Base-by-base conservation (phyloP, 2,797 vertebrate genomes). In the Channa striata region DNA sequence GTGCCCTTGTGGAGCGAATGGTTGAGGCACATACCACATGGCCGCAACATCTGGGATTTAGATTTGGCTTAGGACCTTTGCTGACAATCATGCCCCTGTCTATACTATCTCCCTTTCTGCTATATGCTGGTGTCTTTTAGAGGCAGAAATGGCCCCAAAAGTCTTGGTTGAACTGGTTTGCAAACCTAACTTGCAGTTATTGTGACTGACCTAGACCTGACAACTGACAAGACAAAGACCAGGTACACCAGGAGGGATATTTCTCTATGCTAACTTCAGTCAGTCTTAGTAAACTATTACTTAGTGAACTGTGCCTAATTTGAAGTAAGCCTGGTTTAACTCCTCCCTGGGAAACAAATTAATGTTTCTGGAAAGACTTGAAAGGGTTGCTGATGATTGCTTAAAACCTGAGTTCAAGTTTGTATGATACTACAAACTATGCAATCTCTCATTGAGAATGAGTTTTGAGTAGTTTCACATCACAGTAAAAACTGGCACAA, bases 341-440 rank as follows among this genome's bases (percentile, higher is more conserved):
- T 51, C 36, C 46, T 63, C 43, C 69, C 37, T 66, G 42, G 17
- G 37, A 70, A 66, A 67, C 30, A 49, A 17, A 42, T 65, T 50
- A 30, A 69, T 16, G 54, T 59, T 57, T 68, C 12, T 43, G 59
- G 46, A 69, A 68, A 8, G 19, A 37, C 34, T 72, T 62, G 39
- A 67, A 51, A 61, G 44, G 23, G 46, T 33, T 72, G 75, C 81
- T 78, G 71, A 78, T 78, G 66, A 80, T 58, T 9, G 65, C 68
- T 11, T 72, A 56, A 72, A 87, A 83, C 84, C 89, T 89, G 89
- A 90, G 89, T 81, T 86, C n/a, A 72, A 68, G 70, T 84, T 81
- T 70, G 77, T 72, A 59, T 33, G 46, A 63, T 47, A 64, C 67
- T 80, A 75, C 72, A 73, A 83, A 78, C 60, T 11, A 1, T 67